Conservation (phyloP, 2,113 vertebrate genomes). For the Brachyistius frenatus region DNA sequence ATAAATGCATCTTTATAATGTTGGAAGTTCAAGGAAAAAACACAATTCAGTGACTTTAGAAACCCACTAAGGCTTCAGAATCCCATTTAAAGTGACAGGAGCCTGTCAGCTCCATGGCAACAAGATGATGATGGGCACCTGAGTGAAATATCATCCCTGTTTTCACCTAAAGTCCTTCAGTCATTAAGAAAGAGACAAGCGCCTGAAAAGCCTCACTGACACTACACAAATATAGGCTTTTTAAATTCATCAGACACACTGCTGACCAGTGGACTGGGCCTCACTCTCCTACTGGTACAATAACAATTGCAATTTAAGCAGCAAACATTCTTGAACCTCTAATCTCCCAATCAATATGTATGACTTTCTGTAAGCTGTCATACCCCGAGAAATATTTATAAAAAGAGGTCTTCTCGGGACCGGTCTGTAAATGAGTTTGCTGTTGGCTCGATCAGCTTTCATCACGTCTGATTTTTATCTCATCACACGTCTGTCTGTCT, state of each 20-base stretch:
- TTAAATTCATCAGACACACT: neutral
- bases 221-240: neutral
- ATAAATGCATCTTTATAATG: neutral
- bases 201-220: neutral
- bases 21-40: neutral
- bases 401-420: constrained; percentile 19
- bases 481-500: constrained; percentile 60
- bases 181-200: neutral
- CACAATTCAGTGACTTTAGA: neutral
- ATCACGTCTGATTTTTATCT: constrained; percentile 70
- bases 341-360: constrained; percentile 33
- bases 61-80: neutral
- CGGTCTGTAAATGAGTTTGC: constrained; percentile 59
- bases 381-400: constrained; percentile 21
- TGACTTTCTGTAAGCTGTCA: constrained; percentile 26
- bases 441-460: constrained; percentile 65
- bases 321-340: constrained; percentile 2
- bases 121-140: constrained; percentile 8
- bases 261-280: too few species aligned
- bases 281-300: neutral
- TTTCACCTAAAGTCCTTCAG: neutral
- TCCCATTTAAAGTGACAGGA: constrained; percentile 10
- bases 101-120: constrained; percentile 8
- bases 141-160: constrained; percentile 14
- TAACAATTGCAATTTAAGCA: neutral